Conservation (phyloP, 2,797 vertebrate species). For the Chaetodon trifasciatus region DNA sequence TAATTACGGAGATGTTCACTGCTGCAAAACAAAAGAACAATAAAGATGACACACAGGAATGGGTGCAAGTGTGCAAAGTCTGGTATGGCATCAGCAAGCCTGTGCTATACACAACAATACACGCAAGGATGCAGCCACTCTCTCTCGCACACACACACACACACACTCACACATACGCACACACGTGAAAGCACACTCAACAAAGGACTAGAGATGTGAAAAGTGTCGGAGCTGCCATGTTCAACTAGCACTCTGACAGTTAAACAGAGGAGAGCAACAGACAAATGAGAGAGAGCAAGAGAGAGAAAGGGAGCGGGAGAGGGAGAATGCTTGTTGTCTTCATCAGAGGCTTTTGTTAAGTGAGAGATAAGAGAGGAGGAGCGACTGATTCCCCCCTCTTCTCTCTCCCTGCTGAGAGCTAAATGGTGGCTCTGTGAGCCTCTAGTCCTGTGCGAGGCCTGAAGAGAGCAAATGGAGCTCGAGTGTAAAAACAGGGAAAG, state of each 20-base stretch:
- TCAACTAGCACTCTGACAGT: constrained; percentile 73
- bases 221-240: constrained; percentile 82
- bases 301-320: constrained; percentile 45
- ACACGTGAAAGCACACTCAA: constrained; percentile 56
- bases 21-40: constrained; percentile 33
- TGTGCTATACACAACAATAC: constrained; percentile 11
- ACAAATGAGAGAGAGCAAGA: constrained; percentile 69
- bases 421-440: constrained; percentile 66
- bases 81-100: background rate
- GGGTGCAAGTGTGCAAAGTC: constrained; percentile 3
- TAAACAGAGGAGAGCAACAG: constrained; percentile 71
- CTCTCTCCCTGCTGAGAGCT: constrained; percentile 72
- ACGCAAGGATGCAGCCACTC: constrained; percentile 34
- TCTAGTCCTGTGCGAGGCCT: constrained; percentile 53
- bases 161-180: constrained; percentile 45
- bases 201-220: constrained; percentile 71
- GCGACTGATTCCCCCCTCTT: constrained; percentile 55
- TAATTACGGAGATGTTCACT: constrained; percentile 37
- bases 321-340: constrained; percentile 78
- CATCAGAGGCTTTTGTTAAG: constrained; percentile 83
- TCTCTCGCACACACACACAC: constrained; percentile 25
- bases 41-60: background rate
- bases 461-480: constrained; percentile 71
- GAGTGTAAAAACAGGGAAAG: constrained; percentile 65
- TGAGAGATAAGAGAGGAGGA: constrained; percentile 80